Conservation (phyloP, 2,113 vertebrate genomes). For the Heterotis niloticus region DNA sequence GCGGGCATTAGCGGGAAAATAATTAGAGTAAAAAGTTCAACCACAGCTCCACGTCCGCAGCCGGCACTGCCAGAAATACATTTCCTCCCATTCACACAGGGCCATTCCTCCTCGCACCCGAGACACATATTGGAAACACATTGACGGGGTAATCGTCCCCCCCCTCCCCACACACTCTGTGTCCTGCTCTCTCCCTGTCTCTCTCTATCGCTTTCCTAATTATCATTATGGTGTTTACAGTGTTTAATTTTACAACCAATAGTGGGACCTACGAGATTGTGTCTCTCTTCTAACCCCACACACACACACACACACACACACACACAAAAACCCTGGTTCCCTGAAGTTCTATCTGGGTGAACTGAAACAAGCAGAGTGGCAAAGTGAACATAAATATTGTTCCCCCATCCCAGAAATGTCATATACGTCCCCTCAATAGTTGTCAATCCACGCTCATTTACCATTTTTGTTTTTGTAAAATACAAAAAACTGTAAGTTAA, state of each 20-base stretch:
- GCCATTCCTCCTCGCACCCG: constrained; percentile 61
- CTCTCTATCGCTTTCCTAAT: constrained; percentile 62
- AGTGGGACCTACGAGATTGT: constrained; percentile 17
- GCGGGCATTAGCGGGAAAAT: constrained; percentile 87
- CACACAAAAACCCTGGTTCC: background rate
- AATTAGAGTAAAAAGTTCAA: constrained; percentile 99
- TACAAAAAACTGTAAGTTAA: too few species aligned
- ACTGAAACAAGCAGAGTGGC: background rate
- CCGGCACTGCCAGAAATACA: constrained; percentile 78
- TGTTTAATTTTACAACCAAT: constrained; percentile 63
- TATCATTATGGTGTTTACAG: constrained; percentile 69
- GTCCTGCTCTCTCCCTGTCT: constrained; percentile 38
- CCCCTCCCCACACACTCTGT: constrained; percentile 26
- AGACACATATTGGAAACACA: constrained; percentile 79
- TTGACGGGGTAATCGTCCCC: constrained; percentile 43
- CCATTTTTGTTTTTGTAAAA: too few species aligned
- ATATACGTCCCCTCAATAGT: too few species aligned
- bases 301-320: background rate
- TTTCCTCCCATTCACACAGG: constrained; percentile 73
- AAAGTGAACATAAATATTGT: too few species aligned
- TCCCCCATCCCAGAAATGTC: too few species aligned
- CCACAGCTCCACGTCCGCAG: constrained; percentile 73
- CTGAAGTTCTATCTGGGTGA: background rate
- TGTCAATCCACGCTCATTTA: too few species aligned
- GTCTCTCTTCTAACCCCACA: background rate